Evolutionary conservation across 2,797 vertebrate genomes (phyloP).

Genomic region (Mionectes olivaceus): DNA sequence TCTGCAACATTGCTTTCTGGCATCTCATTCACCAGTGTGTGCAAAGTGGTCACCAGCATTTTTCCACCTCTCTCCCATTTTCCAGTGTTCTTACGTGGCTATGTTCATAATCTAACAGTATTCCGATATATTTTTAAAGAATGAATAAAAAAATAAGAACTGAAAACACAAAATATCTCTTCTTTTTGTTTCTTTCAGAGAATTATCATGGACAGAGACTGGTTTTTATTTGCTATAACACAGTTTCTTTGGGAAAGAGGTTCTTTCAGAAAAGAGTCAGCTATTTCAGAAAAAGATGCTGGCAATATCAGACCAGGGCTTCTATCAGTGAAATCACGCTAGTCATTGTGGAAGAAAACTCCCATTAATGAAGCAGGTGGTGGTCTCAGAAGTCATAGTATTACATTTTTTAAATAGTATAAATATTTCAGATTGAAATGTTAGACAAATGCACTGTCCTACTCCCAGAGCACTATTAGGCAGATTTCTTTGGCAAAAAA

Average conservation of each 20-base stretch:
- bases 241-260: neutral
- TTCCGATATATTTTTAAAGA: neutral
- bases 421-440: neutral
- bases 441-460: neutral
- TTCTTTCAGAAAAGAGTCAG: neutral
- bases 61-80: neutral
- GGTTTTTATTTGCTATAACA: neutral
- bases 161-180: neutral
- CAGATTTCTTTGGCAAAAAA: neutral
- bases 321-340: neutral
- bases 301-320: neutral
- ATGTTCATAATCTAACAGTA: neutral
- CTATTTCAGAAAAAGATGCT: neutral
- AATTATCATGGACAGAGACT: neutral
- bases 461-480: neutral
- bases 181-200: neutral
- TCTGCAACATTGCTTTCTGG: neutral
- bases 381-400: neutral
- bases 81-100: neutral
- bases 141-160: neutral
- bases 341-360: neutral
- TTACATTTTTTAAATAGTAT: fast-evolving
- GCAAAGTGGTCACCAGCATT: no score
- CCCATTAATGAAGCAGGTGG: neutral
- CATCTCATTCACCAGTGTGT: neutral